These are phyloP conservation scores for Phyllotreta cruciferae DNA, from an alignment of 2,888 invertebrate species.

Conservation along the genomic window DNA sequence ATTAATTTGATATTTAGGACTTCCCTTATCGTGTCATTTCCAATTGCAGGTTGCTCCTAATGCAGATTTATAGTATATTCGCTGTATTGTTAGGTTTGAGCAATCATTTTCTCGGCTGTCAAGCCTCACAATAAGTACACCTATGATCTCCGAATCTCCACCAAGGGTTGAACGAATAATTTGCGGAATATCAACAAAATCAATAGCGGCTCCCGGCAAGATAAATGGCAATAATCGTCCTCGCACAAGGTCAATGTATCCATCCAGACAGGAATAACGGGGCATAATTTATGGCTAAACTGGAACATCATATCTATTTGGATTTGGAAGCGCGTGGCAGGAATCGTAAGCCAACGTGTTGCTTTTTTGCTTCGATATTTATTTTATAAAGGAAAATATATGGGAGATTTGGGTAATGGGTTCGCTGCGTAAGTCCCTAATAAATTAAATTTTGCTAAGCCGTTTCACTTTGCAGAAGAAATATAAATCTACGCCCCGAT, in stretches of 20 bases:
- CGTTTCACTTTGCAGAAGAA: no score
- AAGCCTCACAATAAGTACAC: conserved; percentile 1
- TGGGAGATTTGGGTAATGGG: conserved; percentile 12
- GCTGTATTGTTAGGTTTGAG: no score
- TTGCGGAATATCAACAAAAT: conserved; percentile 25
- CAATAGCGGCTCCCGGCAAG: conserved; percentile 22
- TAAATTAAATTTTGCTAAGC: conserved; percentile 9
- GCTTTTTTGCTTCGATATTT: conserved; percentile 19
- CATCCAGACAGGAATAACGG: conserved; percentile 25
- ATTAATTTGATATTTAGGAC: no score
- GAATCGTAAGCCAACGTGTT: conserved; percentile 21
- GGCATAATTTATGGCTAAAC: conserved; percentile 15
- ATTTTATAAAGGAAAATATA: conserved; percentile 19
- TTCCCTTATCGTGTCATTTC: no score
- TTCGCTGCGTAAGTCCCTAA: conserved; percentile 3
- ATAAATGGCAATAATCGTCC: conserved; percentile 21
- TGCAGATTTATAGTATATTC: no score
- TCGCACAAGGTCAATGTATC: conserved; percentile 24
- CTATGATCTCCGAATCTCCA: conserved; percentile 11
- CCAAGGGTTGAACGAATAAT: conserved; percentile 25
- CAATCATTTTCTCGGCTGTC: not conserved
- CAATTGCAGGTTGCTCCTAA: no score
- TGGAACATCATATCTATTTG: conserved; percentile 26
- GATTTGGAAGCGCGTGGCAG: conserved; percentile 15
- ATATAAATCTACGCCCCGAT: no score